phyloP scores from a whole-genome alignment of 1,140 invertebrate genomes.

The Pogonomyrmex barbatus region DNA sequence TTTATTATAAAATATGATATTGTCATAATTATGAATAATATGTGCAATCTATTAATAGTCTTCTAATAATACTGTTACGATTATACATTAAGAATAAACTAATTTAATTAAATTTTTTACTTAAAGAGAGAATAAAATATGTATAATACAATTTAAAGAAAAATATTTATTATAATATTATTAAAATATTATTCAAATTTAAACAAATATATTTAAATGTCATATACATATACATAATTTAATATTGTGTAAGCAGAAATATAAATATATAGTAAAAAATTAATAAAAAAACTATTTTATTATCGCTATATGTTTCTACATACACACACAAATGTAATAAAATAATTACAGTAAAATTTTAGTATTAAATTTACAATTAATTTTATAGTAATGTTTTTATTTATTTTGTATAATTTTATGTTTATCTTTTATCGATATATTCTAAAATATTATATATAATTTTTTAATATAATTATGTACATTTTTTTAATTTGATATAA shows the following conservation, averaged over 20 bases:
- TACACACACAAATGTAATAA: not conserved
- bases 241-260: too few species aligned
- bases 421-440: not conserved
- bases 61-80: not conserved
- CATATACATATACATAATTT: too few species aligned
- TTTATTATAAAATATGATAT: constrained; percentile 12
- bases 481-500: constrained; percentile 16
- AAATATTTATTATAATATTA: not conserved
- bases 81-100: not conserved
- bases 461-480: not conserved
- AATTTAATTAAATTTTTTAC: constrained; percentile 4
- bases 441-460: not conserved
- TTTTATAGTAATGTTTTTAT: not conserved
- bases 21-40: not conserved
- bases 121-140: not conserved
- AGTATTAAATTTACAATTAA: not conserved
- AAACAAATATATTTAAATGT: not conserved
- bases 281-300: not conserved
- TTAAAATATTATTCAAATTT: not conserved
- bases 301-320: not conserved
- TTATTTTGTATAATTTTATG: not conserved
- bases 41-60: not conserved
- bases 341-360: not conserved
- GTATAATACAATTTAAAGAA: not conserved
- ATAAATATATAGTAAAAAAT: not conserved